Conservation (phyloP, 2,797 vertebrate genomes). For the Liparis tanakae region DNA sequence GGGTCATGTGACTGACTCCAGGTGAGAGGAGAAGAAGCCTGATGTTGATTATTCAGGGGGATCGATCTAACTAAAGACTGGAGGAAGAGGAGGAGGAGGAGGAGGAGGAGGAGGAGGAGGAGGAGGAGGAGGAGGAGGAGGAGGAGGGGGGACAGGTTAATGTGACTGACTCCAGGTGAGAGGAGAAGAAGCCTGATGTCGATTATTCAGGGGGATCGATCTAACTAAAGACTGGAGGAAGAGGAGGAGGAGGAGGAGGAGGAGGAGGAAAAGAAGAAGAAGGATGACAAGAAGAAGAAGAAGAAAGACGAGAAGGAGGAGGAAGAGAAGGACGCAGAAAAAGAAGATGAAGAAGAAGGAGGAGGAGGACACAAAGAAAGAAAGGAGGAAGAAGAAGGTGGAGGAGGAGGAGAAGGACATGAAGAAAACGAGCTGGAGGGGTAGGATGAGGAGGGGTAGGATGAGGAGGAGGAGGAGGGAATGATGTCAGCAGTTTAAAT, state of each 20-base stretch:
- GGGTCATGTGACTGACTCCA: conserved; percentile 18
- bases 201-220: conserved; percentile 54
- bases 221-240: conserved; percentile 41
- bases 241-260: background rate
- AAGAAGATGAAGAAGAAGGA: background rate
- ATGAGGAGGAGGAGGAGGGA: background rate
- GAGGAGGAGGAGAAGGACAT: too few relatives aligned
- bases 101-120: conserved; percentile 15
- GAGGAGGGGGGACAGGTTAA: conserved; percentile 24
- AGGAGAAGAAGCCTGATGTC: conserved; percentile 43
- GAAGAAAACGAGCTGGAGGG: too few relatives aligned
- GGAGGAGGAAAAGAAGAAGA: background rate
- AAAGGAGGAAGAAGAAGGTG: too few relatives aligned
- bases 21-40: conserved; percentile 41
- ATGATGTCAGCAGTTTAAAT: conserved; percentile 36
- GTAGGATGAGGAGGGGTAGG: too few relatives aligned
- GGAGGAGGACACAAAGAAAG: background rate
- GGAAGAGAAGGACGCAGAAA: too few relatives aligned
- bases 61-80: conserved; percentile 50
- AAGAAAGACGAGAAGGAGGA: too few relatives aligned
- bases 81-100: background rate
- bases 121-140: too few relatives aligned
- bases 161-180: conserved; percentile 50
- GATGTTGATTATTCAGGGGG: conserved; percentile 49
- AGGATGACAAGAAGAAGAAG: too few relatives aligned